These are phyloP conservation scores for Pelosia muscerda DNA, from an alignment of 2,888 invertebrate species.

Conservation along the genomic window DNA sequence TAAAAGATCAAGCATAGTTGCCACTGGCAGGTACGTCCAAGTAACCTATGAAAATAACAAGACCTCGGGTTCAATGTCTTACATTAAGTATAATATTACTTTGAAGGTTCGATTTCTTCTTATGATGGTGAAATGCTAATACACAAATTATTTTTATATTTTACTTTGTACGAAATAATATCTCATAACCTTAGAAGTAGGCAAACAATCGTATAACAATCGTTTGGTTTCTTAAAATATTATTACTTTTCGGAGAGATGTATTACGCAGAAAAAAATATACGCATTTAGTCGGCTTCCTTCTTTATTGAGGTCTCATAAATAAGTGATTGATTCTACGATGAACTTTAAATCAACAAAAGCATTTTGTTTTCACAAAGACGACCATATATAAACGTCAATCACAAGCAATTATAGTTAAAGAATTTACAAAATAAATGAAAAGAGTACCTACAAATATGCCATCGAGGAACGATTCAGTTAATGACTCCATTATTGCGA, in stretches of 20 bases:
- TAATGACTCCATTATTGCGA: slow-evolving; percentile 23
- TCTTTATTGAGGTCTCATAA: background rate
- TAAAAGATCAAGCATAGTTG: too few species aligned
- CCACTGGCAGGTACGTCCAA: too few species aligned
- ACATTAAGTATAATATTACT: background rate
- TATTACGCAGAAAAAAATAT: too few species aligned
- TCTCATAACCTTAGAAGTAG: background rate
- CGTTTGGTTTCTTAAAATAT: too few species aligned
- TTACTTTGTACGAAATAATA: too few species aligned
- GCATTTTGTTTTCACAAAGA: background rate
- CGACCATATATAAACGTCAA: background rate
- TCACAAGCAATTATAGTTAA: background rate
- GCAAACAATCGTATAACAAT: too few species aligned
- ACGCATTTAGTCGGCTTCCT: background rate
- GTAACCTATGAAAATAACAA: too few species aligned
- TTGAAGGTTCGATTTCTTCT: background rate
- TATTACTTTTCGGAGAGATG: too few species aligned
- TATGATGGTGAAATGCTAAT: background rate
- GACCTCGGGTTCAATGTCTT: too few species aligned
- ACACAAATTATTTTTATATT: too few species aligned
- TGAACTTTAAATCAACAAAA: background rate
- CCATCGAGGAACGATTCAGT: background rate
- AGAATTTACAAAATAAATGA: background rate
- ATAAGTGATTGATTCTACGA: background rate
- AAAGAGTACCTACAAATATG: too few species aligned